Evolutionary conservation across 2,888 invertebrate genomes (phyloP).

Genomic region (Teinopalpus imperialis): DNA sequence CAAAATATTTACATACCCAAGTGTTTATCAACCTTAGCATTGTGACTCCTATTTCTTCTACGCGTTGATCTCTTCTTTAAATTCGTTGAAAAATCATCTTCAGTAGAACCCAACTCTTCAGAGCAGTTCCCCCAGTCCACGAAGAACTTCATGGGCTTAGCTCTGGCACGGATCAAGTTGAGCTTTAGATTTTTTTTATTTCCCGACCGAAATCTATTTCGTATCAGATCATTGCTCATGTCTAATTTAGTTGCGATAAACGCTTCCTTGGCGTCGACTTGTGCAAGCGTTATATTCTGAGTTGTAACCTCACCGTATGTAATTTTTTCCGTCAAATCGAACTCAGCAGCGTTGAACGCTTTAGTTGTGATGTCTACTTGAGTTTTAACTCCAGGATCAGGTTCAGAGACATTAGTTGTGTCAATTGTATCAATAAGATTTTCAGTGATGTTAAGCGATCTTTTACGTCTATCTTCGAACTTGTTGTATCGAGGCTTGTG

Average conservation of each 20-base stretch:
- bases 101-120: constrained; percentile 42
- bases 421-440: constrained; percentile 13
- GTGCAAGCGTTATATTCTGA: constrained; percentile 9
- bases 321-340: neutral
- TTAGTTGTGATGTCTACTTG: constrained; percentile 21
- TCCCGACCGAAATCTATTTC: constrained; percentile 19
- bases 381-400: neutral
- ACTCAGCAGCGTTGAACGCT: neutral
- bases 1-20: constrained; percentile 8
- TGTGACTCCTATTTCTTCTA: constrained; percentile 32
- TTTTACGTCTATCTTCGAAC: constrained; percentile 43
- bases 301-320: constrained; percentile 5
- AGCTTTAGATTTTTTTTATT: constrained; percentile 31
- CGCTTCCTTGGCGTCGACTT: neutral
- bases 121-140: constrained; percentile 35
- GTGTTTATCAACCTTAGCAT: constrained; percentile 28
- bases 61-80: constrained; percentile 40
- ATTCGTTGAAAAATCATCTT: constrained; percentile 49
- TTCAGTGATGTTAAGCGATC: constrained; percentile 42
- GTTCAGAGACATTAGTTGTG: constrained; percentile 4
- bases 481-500: constrained; percentile 24
- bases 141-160: constrained; percentile 34
- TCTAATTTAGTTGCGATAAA: constrained; percentile 3
- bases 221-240: constrained; percentile 5
- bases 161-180: constrained; percentile 33